Percentiles rank a stretch among this genome's conserved stretches.
phyloP scores from a whole-genome alignment of 1,140 invertebrate species.

The Ceratina calcarata region DNA sequence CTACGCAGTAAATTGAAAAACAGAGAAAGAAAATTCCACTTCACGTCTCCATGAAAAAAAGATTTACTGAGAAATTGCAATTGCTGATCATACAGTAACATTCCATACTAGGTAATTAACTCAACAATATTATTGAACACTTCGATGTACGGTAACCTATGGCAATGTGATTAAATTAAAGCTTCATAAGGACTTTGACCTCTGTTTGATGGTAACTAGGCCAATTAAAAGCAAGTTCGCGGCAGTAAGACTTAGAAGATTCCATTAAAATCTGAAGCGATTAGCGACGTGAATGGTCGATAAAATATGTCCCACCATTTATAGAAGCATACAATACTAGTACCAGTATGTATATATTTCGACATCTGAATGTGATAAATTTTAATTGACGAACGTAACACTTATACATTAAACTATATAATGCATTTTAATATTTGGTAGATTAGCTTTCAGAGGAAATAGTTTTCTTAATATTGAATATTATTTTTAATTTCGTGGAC shows the following conservation, averaged over 20 bases:
- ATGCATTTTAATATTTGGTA: no score
- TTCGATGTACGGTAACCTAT: not conserved
- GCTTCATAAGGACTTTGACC: conserved; percentile 32
- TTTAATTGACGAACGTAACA: not conserved
- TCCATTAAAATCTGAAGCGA: conserved; percentile 6
- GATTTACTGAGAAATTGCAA: no score
- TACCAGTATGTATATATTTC: not conserved
- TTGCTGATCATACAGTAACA: no score
- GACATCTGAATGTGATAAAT: not conserved
- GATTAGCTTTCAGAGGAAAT: not conserved
- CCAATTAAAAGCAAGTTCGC: conserved; percentile 50
- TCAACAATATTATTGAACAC: no score
- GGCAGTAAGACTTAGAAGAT: conserved; percentile 17
- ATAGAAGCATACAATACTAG: not conserved
- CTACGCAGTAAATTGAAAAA: no score
- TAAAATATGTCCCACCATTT: not conserved
- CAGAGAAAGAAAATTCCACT: no score
- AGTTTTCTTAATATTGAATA: not conserved
- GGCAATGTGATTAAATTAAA: conserved; percentile 30
- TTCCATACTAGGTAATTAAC: no score
- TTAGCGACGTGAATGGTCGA: not conserved
- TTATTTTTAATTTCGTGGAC: not conserved
- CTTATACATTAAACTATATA: not conserved
- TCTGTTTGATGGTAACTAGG: conserved; percentile 28
- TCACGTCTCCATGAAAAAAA: not conserved